Evolutionary conservation across 2,888 invertebrate genomes (phyloP), one percentile per base, ranked within the genome.

Genomic region (Herminia tarsipennalis): DNA sequence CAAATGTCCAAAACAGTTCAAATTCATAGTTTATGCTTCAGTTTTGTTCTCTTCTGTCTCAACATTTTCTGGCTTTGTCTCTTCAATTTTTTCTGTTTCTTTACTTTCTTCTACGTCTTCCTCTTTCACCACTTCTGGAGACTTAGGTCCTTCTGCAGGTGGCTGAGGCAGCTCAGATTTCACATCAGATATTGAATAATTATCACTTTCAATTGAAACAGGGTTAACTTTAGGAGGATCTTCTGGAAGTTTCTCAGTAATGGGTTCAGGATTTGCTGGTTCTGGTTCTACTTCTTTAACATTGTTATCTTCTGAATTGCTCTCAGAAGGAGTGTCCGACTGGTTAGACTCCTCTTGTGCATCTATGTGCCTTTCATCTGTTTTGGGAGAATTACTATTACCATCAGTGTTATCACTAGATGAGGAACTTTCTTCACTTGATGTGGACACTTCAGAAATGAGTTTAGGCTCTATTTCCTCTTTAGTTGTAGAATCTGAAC

Each of bases 381-480:
- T 61, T 62, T 88, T 90, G 2, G 92, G 89, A 5, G 92, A 91
- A 56, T 84, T 87, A 51, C 90, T 89, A 48, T 86, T 90, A 1
- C 84, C 84, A 75, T 89, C 88, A 44, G 85, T 89, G 38, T 88
- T 89, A 39, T 89, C 91, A 76, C 88, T 89, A 6, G 88, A 88
- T 20, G 88, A 88, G 13, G 88, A 90, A 59, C 87, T 90, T 57
- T 89, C 89, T 58, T 90, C 91, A 69, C 87, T 89, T 22, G 89
- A 87, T 28, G 85, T 83, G 30, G 78, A 82, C 1, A 86, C 78
- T 69, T 90, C 89, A 43, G 82, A 78, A 37, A 81, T 76, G 9
- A 76, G 70, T 66, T 88, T 88, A 8, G 73, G 61, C 29, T 90
- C 88, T 44, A 60, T 37, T 27, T 86, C 84, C 47, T 88, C 87